Percentiles rank a stretch among this genome's conserved stretches.
These are phyloP conservation scores for Chondrilla cf. caribensis DNA, from an alignment of 37 sponge, comb jelly and placozoan genomes.

Conservation along the genomic window DNA sequence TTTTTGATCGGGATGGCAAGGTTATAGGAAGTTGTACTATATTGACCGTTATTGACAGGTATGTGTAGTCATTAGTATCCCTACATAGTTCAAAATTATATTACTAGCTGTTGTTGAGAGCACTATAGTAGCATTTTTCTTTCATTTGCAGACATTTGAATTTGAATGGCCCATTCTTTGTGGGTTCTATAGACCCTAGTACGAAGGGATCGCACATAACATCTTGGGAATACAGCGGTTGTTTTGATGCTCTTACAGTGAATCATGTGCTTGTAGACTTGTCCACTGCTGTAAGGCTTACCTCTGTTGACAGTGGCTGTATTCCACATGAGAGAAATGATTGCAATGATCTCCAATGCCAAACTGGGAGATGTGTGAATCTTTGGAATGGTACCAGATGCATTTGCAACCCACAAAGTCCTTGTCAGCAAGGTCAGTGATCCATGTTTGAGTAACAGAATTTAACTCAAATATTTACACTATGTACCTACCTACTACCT, in stretches of 20 bases:
- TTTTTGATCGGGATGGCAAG: too few relatives aligned
- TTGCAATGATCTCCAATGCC: not conserved
- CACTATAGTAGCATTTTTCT: not conserved
- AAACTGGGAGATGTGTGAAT: not conserved
- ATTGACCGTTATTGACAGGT: too few relatives aligned
- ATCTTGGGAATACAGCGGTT: not conserved
- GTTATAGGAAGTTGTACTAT: too few relatives aligned
- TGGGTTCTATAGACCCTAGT: not conserved
- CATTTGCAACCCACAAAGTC: not conserved
- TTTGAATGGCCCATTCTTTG: not conserved
- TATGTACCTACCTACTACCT: too few relatives aligned
- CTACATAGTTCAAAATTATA: too few relatives aligned
- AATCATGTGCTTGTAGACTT: not conserved
- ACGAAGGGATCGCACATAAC: not conserved
- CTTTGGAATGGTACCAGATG: constrained; percentile 7
- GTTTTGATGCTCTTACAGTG: not conserved
- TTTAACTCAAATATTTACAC: not conserved
- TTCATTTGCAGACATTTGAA: not conserved
- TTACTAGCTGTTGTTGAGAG: not conserved
- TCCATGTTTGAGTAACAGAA: not conserved
- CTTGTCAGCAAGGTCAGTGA: not conserved
- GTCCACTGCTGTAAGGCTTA: not conserved
- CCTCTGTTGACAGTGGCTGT: not conserved
- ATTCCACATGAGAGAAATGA: too few relatives aligned
- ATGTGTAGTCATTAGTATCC: too few relatives aligned